Percentiles rank a stretch among this genome's conserved stretches.
Evolutionary conservation across 2,888 invertebrate genomes (phyloP).

Genomic region (Gasteruption jaculator): DNA sequence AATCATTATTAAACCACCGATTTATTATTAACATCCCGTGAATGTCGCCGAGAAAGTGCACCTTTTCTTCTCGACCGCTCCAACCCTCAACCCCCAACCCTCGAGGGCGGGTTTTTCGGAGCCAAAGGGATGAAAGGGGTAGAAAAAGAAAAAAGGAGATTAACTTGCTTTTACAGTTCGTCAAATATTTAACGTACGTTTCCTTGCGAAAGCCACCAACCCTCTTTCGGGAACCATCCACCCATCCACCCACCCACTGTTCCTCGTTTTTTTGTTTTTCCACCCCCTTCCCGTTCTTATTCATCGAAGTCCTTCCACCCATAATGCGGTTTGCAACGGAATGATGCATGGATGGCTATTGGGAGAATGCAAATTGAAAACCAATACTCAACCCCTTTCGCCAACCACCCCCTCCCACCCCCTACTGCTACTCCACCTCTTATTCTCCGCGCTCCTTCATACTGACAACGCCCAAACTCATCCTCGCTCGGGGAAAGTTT

Average conservation of each 20-base stretch:
- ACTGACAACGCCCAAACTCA: slow-evolving; percentile 11
- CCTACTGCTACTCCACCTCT: slow-evolving; percentile 19
- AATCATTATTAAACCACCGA: too few species aligned
- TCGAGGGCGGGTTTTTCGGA: too few species aligned
- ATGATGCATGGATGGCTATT: slow-evolving; percentile 32
- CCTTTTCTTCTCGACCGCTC: too few species aligned
- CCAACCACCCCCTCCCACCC: slow-evolving; percentile 23
- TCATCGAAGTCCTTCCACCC: slow-evolving; percentile 1
- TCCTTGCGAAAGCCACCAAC: slow-evolving; percentile 11
- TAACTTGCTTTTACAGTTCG: slow-evolving; percentile 34
- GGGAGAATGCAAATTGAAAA: slow-evolving; percentile 43
- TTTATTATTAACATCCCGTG: too few species aligned
- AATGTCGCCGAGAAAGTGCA: too few species aligned
- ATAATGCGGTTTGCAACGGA: slow-evolving; percentile 25
- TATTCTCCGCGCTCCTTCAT: slow-evolving; percentile 19
- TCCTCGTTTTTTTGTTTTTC: neutral
- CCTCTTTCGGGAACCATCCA: slow-evolving; percentile 1
- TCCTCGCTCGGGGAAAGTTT: too few species aligned
- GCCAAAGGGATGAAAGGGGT: too few species aligned
- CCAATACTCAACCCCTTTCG: too few species aligned
- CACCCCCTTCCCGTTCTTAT: neutral
- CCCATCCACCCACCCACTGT: neutral
- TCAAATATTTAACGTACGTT: slow-evolving; percentile 35
- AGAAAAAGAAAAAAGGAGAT: too few species aligned
- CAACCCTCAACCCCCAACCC: too few species aligned